Evolutionary conservation across 2,113 vertebrate species (phyloP).

Genomic region (Oreochromis niloticus): DNA sequence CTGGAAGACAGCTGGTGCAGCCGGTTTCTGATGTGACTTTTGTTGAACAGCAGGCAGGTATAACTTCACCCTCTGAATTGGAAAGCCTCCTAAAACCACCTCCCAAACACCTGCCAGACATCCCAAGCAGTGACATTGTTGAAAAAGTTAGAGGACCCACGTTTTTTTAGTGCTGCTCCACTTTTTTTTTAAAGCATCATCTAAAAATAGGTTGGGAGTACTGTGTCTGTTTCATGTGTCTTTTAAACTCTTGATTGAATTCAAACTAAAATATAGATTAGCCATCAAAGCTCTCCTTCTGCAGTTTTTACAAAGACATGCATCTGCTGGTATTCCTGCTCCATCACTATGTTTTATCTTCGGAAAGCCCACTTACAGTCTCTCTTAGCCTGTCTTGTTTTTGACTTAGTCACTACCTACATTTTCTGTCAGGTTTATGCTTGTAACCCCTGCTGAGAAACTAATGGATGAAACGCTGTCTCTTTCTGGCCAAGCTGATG

Average conservation of each 20-base stretch:
- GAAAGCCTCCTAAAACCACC: neutral
- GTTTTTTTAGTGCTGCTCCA: neutral
- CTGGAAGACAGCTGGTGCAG: neutral
- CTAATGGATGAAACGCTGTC: constrained; percentile 35
- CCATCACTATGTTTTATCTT: neutral
- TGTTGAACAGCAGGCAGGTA: constrained; percentile 7
- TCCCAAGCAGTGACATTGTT: neutral
- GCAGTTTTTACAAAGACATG: neutral
- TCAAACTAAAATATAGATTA: neutral
- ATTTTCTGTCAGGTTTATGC: constrained; percentile 18
- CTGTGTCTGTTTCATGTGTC: neutral
- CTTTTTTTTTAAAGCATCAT: neutral
- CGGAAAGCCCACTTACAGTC: neutral
- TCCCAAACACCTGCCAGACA: neutral
- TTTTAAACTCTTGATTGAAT: neutral
- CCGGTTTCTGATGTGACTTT: constrained; percentile 1
- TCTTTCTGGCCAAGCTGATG: neutral
- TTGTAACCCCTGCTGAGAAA: constrained; percentile 18
- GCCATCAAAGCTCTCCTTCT: neutral
- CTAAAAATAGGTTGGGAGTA: neutral
- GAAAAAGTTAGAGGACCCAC: neutral
- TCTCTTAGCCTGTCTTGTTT: neutral
- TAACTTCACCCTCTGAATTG: neutral
- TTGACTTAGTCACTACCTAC: neutral
- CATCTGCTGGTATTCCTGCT: neutral